A percentile compares a stretch with the other conserved stretches of the same genome.
phyloP scores from a whole-genome alignment of 2,113 vertebrate genomes.

The Jaculus jaculus region DNA sequence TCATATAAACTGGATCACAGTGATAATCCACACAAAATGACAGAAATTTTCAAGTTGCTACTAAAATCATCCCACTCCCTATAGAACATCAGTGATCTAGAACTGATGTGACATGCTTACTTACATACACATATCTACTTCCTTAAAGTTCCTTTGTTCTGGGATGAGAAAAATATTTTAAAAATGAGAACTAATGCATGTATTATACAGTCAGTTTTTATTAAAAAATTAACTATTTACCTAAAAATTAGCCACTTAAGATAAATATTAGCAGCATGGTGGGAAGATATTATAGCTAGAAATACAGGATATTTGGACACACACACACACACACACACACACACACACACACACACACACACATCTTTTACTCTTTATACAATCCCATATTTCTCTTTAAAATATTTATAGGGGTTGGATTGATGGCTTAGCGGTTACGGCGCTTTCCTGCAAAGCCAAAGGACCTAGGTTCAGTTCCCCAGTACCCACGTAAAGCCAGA shows the following conservation, averaged over 20 bases:
- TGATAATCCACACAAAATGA: constrained; percentile 8
- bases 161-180: not conserved
- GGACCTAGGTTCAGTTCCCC: too few species aligned
- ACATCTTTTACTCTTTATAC: too few species aligned
- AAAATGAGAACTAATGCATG: constrained; percentile 8
- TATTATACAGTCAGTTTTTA: constrained; percentile 17
- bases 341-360: too few species aligned
- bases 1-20: not conserved
- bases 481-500: too few species aligned
- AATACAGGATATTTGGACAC: not conserved
- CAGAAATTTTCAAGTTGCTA: constrained; percentile 6
- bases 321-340: too few species aligned
- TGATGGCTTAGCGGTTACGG: too few species aligned
- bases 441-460: too few species aligned
- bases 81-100: not conserved
- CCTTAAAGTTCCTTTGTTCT: not conserved
- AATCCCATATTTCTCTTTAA: too few species aligned
- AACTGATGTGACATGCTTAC: not conserved
- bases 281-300: not conserved
- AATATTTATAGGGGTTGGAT: too few species aligned
- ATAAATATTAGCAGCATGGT: not conserved
- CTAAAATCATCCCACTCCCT: not conserved
- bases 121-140: not conserved
- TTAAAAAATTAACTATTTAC: not conserved
- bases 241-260: constrained; percentile 10